Base-by-base conservation (phyloP, 2,113 vertebrate genomes). In the Phoxinus phoxinus region DNA sequence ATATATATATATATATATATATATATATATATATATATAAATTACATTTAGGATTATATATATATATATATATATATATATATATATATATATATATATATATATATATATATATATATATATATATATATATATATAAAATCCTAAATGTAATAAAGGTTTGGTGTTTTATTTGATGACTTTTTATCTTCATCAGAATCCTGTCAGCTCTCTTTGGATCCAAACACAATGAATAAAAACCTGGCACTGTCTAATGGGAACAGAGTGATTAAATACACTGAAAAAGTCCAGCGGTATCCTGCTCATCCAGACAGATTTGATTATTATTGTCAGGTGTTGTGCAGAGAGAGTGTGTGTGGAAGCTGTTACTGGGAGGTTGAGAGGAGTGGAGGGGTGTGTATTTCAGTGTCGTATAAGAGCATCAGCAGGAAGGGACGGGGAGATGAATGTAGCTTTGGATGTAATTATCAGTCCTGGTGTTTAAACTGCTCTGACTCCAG, bases 361-460 rank as follows among this genome's bases (percentile, higher is more conserved):
- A 13, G 56, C 32, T 80, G 21, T 61, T 80, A 80, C 77, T 80
- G 56, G 77, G 77, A 80, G 35, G 56, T 63, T 3, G 35, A 61
- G 77, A 44, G 77, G 77, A 61, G 13, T 17, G 35, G 35, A 10
- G 0, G 0, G 2, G 13, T 80, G 8, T 1, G 0, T 0, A 41
- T 80, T 44, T 80, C 77, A 44, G 53, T 80, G 32, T 61, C 77
- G 17, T 61, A 61, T 27, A 19, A 80, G 77, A 80, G 77, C 77
- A 80, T 80, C 56, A 61, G 77, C 7, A 80, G 77, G 35, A 80
- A 80, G 3, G 35, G 35, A 10, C 0, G 0, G 11, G 30, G 23
- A 15, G 0, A 4, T 0, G 1, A 61, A 0, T 19, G 6, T 79
- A 0, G 0, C 0, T 79, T 79, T 79, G 77, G 77, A 2, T 0